Evolutionary conservation across 2,113 vertebrate species (phyloP), one percentile per base, ranked within the genome.

Genomic region (Bucco capensis): DNA sequence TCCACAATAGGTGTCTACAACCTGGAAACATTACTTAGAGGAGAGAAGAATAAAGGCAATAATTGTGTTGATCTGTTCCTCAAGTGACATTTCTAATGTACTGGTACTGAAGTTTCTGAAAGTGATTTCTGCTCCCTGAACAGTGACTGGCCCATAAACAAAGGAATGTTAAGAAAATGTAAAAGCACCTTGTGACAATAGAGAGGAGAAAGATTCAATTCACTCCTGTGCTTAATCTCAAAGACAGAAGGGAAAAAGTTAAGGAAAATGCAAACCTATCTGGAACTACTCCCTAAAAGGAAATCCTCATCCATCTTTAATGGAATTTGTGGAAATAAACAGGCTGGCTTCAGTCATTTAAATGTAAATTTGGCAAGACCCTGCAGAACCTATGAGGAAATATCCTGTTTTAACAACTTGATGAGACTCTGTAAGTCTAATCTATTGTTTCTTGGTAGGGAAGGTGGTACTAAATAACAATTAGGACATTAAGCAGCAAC

Each of bases 1-100:
- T 89, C 53, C 89, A 94, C 94, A 92, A 85, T 92, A 96, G 94
- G 91, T 97, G 60, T 81, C 92, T 93, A 78, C 40, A 37, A 95
- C 92, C 96, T 95, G 95, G 85, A 95, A 96, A 95, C 47, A 83
- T 60, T 91, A 87, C 80, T 95, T 92, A 84, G 92, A 96, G 91
- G n/a, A 92, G 86, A 60, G 25, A 90, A 92, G 64, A 91, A 80
- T 81, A 91, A 96, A 87, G 83, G 73, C 0, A 3, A 79, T 86
- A 92, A 90, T 92, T 64, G 66, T 67, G 84, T 82, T 88, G 73
- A 89, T 96, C 79, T 82, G 66, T 77, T 95, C 77, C 86, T 89
- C 91, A 56, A 66, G 79, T 93, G 94, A 83, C 87, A 95, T 91
- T 97, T 88, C 86, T 62, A 53, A 80, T 47, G 49, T 83, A 89